phyloP scores from a whole-genome alignment of 1,140 invertebrate genomes.

The Lordiphosa mommai region DNA sequence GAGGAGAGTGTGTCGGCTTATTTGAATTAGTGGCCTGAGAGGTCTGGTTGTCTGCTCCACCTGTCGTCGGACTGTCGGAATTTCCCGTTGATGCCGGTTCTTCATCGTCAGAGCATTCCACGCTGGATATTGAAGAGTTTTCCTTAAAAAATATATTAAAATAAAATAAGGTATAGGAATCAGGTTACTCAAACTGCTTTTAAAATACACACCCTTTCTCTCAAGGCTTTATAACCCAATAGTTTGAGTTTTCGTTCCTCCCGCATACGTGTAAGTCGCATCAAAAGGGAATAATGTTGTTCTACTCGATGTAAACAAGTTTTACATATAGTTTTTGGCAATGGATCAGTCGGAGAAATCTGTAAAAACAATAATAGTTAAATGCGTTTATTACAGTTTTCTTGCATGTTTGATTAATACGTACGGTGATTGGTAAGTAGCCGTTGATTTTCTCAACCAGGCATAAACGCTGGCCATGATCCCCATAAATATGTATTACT shows the following conservation, averaged over 20 bases:
- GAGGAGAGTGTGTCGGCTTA: constrained; percentile 1
- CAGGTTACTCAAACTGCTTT: neutral
- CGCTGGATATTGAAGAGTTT: constrained; percentile 45
- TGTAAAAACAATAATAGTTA: constrained; percentile 64
- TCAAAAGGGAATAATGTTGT: constrained; percentile 85
- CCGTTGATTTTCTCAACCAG: constrained; percentile 88
- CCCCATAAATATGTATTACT: constrained; percentile 88
- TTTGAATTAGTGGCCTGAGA: neutral
- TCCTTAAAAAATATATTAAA: constrained; percentile 10
- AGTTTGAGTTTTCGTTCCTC: constrained; percentile 45
- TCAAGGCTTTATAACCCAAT: constrained; percentile 32
- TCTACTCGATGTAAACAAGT: constrained; percentile 85
- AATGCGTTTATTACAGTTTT: neutral
- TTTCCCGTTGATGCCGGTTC: constrained; percentile 13
- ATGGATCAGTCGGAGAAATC: constrained; percentile 86
- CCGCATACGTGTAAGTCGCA: constrained; percentile 81
- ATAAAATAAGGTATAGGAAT: neutral
- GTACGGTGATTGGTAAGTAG: constrained; percentile 88
- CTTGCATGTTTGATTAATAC: constrained; percentile 29
- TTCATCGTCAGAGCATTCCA: constrained; percentile 55
- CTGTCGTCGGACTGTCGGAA: neutral
- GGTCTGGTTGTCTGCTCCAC: neutral
- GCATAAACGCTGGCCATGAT: constrained; percentile 86
- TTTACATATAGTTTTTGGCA: constrained; percentile 87
- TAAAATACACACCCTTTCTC: neutral